phyloP scores from a whole-genome alignment of 2,797 vertebrate genomes.

The Amazona finschi region DNA sequence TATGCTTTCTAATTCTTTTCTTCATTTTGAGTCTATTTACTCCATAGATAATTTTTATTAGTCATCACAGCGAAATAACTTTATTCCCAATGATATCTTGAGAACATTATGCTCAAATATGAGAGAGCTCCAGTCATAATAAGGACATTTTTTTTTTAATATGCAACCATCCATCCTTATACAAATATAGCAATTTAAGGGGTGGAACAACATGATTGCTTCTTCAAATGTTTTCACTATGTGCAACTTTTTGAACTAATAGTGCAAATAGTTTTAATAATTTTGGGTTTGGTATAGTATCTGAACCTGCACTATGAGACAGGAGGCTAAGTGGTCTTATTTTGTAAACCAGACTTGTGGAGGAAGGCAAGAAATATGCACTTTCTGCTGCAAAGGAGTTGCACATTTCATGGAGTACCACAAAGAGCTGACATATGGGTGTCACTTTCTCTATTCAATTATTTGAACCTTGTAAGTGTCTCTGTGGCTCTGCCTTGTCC shows the following conservation, averaged over 20 bases:
- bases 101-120: slow-evolving; percentile 56
- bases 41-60: slow-evolving; percentile 25
- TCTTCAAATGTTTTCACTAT: slow-evolving; percentile 1
- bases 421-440: neutral
- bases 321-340: neutral
- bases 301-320: neutral
- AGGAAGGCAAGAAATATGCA: neutral
- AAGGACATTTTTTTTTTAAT: slow-evolving; percentile 45
- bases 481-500: neutral
- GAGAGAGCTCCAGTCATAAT: neutral
- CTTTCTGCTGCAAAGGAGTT: neutral
- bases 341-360: neutral
- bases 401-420: neutral
- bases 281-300: neutral
- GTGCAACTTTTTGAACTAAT: neutral
- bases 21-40: slow-evolving; percentile 8
- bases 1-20: neutral
- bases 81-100: slow-evolving; percentile 48
- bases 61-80: slow-evolving; percentile 7
- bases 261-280: neutral
- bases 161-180: slow-evolving; percentile 62
- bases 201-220: neutral
- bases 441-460: neutral
- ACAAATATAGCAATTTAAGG: slow-evolving; percentile 68
- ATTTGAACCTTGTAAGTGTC: neutral